Percentiles rank a stretch among this genome's conserved stretches.
These are phyloP conservation scores for Perca fluviatilis DNA, from an alignment of 2,113 vertebrate species.

Conservation along the genomic window DNA sequence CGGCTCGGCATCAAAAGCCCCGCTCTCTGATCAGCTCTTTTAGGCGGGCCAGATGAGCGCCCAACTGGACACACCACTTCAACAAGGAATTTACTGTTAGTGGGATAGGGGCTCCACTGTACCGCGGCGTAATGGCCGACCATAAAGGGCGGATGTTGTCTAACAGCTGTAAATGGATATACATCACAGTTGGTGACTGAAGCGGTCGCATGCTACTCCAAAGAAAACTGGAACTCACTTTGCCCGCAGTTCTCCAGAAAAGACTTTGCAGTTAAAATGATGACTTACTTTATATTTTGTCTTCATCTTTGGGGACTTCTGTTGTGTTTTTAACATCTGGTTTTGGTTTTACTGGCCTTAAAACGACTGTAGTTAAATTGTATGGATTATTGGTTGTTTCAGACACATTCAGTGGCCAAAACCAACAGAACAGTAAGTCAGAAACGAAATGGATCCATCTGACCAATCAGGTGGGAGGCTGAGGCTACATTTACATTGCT, in stretches of 20 bases:
- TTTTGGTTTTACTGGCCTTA: background rate
- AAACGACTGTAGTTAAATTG: background rate
- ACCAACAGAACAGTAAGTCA: background rate
- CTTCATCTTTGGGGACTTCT: background rate
- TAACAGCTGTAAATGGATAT: constrained; percentile 79
- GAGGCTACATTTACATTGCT: too few species aligned
- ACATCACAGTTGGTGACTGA: constrained; percentile 45
- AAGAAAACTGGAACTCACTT: constrained; percentile 21
- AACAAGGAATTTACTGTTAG: constrained; percentile 79
- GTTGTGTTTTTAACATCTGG: background rate
- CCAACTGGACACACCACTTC: constrained; percentile 68
- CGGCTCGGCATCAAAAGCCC: constrained; percentile 72
- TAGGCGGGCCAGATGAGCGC: constrained; percentile 68
- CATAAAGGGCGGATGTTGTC: constrained; percentile 74
- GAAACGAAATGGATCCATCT: too few species aligned
- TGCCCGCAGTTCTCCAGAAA: background rate
- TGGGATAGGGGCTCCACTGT: constrained; percentile 67
- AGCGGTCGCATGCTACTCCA: constrained; percentile 24
- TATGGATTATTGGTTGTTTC: background rate
- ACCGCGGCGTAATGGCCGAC: constrained; percentile 45
- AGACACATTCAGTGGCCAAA: background rate
- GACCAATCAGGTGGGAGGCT: too few species aligned
- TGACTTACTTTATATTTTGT: background rate
- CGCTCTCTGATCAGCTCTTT: constrained; percentile 72
- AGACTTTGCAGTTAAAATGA: constrained; percentile 7